phyloP scores from a whole-genome alignment of 2,113 vertebrate species.

The Myiozetetes cayanensis region DNA sequence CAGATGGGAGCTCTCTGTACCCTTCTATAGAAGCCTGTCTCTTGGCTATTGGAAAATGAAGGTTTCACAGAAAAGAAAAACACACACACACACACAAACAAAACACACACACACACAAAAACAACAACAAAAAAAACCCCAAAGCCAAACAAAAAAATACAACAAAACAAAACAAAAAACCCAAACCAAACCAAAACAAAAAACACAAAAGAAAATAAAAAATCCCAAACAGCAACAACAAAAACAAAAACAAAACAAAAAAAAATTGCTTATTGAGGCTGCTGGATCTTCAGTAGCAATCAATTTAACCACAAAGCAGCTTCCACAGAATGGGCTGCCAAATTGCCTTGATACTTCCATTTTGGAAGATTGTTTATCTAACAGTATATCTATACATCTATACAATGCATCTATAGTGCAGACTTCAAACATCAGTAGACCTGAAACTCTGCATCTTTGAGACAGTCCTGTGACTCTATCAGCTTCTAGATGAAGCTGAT shows the following conservation, averaged over 20 bases:
- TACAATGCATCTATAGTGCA: neutral
- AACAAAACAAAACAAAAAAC: too few species aligned
- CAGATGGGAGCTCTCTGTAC: neutral
- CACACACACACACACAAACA: neutral
- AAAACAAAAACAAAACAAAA: neutral
- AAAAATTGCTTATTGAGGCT: rapidly evolving
- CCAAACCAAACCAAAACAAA: too few species aligned
- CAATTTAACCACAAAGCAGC: neutral
- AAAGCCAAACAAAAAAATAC: neutral
- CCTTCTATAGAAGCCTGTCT: neutral
- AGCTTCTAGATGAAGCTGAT: neutral
- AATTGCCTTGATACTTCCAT: neutral
- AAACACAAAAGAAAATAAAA: too few species aligned
- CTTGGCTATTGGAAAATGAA: neutral
- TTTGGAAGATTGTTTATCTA: neutral
- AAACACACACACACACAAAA: too few species aligned
- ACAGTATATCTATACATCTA: neutral
- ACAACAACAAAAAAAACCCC: neutral
- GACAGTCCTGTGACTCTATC: neutral
- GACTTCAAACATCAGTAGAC: neutral
- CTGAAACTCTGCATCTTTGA: neutral
- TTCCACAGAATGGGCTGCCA: neutral
- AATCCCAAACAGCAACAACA: too few species aligned
- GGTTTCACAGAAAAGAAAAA: neutral
- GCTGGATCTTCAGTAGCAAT: neutral